Base-by-base conservation (phyloP, 2,113 vertebrate species). In the Pterocles orientalis region DNA sequence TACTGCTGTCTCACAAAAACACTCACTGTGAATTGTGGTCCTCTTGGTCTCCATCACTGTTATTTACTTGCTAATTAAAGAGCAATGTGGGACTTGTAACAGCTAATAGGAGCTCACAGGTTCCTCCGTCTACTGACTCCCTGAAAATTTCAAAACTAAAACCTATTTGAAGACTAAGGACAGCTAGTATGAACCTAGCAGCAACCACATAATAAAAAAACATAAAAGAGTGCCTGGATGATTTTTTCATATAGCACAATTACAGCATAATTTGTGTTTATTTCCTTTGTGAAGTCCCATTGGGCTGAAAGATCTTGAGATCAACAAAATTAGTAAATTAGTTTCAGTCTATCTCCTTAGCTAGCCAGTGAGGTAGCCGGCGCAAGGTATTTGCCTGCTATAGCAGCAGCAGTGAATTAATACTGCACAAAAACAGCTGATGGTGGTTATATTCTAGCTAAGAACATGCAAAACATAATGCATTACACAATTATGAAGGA, bases 61-160 rank as follows among this genome's bases (percentile, higher is more conserved):
- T 86, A 88, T 48, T 89, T 92, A 50, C 12, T 51, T 57, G 48
- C 53, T 82, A 95, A 97, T 77, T 82, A 94, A 96, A 94, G 61
- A 71, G 23, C 20, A 76, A 21, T 19, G 53, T 93, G 23, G 81
- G 72, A 80, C 56, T 88, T 68, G 36, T 23, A 96, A 77, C 41
- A 91, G 28, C 29, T 68, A 82, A 85, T 57, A 73, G 45, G 21
- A 84, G 31, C 24, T 85, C 73, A 64, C 17, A 25, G 64, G 60
- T 75, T 78, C 41, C 39, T 75, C 23, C 66, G 31, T 25, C 54
- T 80, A 66, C n/a, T 71, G 31, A 75, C 18, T 18, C 54, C 31
- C 75, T 78, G 66, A 78, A 88, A 82, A 73, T 86, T 58, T 77
- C 64, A 50, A 72, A 83, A 36, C 8, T 31, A 47, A 61, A 68